Percentiles rank a stretch among this genome's conserved stretches.
phyloP scores from a whole-genome alignment of 2,888 invertebrate genomes.

The Pachliopta kotzebuea region DNA sequence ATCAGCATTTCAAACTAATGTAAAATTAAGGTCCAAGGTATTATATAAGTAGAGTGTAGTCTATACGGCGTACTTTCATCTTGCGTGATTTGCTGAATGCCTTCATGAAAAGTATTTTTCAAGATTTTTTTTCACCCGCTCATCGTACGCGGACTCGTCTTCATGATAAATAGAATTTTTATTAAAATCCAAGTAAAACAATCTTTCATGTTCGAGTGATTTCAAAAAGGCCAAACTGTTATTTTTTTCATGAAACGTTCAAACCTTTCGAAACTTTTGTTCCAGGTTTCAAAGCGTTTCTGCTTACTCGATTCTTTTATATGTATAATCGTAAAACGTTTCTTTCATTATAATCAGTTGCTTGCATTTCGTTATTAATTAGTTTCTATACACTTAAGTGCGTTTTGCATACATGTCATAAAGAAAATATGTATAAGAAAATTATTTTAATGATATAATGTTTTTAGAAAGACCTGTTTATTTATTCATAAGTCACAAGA shows the following conservation, averaged over 20 bases:
- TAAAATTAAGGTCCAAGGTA: no score
- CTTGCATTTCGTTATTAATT: no score
- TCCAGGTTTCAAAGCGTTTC: conserved; percentile 31
- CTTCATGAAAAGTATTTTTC: conserved; percentile 3
- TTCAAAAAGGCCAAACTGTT: conserved; percentile 4
- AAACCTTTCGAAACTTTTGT: conserved; percentile 1
- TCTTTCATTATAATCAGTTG: conserved; percentile 11
- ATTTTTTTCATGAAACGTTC: conserved; percentile 2
- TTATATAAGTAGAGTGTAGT: no score
- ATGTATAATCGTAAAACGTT: conserved; percentile 19
- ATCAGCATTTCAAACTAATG: no score
- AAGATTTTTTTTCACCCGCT: background rate
- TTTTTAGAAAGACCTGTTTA: no score
- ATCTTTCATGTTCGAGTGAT: background rate
- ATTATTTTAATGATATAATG: no score
- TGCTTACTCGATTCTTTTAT: conserved; percentile 37
- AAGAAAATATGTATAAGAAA: no score
- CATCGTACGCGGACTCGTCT: conserved; percentile 10
- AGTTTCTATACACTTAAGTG: no score
- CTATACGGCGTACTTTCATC: no score
- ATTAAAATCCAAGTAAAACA: background rate
- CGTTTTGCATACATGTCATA: no score
- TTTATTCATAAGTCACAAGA: no score
- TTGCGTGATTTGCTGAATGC: background rate
- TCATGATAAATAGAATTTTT: conserved; percentile 15